phyloP scores from a whole-genome alignment of 2,797 vertebrate genomes.

The Centropyge bicolor region DNA sequence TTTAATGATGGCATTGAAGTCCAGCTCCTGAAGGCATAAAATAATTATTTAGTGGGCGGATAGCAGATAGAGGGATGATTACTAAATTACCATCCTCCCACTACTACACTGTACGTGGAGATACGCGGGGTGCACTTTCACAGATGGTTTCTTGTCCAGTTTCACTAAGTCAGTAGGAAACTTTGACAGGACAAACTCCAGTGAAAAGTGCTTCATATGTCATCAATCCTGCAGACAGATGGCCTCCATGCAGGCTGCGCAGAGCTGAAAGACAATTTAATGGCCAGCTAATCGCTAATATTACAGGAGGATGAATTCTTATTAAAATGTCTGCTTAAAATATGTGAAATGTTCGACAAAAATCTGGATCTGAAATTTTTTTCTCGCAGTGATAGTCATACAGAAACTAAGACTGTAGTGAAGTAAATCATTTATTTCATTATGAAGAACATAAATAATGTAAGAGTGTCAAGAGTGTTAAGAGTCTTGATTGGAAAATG shows the following conservation, averaged over 20 bases:
- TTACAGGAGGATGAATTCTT: slow-evolving; percentile 10
- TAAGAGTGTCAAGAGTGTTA: not conserved
- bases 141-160: slow-evolving; percentile 51
- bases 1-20: slow-evolving; percentile 60
- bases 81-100: slow-evolving; percentile 69
- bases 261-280: slow-evolving; percentile 50
- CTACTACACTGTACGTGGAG: slow-evolving; percentile 32
- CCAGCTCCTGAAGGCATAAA: slow-evolving; percentile 62
- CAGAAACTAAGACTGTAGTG: not conserved
- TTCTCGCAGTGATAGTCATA: slow-evolving; percentile 12
- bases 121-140: slow-evolving; percentile 39
- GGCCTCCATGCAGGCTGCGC: slow-evolving; percentile 14
- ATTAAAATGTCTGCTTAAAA: slow-evolving; percentile 26
- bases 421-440: slow-evolving; percentile 55
- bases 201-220: slow-evolving; percentile 41
- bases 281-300: slow-evolving; percentile 38
- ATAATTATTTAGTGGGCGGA: slow-evolving; percentile 70
- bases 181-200: slow-evolving; percentile 40
- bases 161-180: slow-evolving; percentile 52
- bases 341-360: not conserved
- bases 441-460: slow-evolving; percentile 33
- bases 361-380: not conserved
- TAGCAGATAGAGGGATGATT: slow-evolving; percentile 57
- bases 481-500: not conserved
- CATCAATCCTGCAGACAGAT: slow-evolving; percentile 13